Evolutionary conservation across 1,140 invertebrate genomes (phyloP).

Genomic region (Zaprionus nigranus): DNA sequence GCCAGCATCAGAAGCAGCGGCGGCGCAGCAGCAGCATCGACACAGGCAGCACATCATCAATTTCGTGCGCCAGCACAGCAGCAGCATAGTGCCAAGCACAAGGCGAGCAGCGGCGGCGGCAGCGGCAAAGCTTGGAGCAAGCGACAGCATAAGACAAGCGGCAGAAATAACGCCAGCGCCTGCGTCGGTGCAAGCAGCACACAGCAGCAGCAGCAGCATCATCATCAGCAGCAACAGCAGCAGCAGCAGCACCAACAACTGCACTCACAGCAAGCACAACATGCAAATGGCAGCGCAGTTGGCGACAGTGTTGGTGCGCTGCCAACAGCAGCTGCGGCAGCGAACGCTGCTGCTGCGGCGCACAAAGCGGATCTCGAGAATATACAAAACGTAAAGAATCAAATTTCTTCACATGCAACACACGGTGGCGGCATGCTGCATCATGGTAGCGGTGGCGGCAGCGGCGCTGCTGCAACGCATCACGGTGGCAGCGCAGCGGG

Average conservation of each 20-base stretch:
- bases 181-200: slow-evolving; percentile 37
- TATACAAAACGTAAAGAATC: slow-evolving; percentile 82
- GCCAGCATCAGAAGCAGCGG: slow-evolving; percentile 47
- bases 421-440: slow-evolving; percentile 33
- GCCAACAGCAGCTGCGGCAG: slow-evolving; percentile 28
- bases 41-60: slow-evolving; percentile 64
- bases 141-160: slow-evolving; percentile 65
- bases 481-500: slow-evolving; percentile 37
- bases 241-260: not conserved
- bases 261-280: slow-evolving; percentile 19
- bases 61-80: slow-evolving; percentile 78
- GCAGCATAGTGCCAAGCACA: slow-evolving; percentile 60
- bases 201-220: slow-evolving; percentile 24
- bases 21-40: not conserved
- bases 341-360: slow-evolving; percentile 32
- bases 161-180: slow-evolving; percentile 58
- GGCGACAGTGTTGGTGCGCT: slow-evolving; percentile 38
- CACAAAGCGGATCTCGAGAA: slow-evolving; percentile 82
- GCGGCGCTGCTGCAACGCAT: slow-evolving; percentile 38
- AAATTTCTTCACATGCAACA: slow-evolving; percentile 45
- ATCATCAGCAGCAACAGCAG: slow-evolving; percentile 2
- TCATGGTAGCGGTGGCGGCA: slow-evolving; percentile 32
- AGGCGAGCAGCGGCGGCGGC: slow-evolving; percentile 57
- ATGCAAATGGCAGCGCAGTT: slow-evolving; percentile 34
- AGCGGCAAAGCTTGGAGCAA: slow-evolving; percentile 77